Evolutionary conservation across 2,888 invertebrate genomes (phyloP).

Genomic region (Polymixis flavicincta): DNA sequence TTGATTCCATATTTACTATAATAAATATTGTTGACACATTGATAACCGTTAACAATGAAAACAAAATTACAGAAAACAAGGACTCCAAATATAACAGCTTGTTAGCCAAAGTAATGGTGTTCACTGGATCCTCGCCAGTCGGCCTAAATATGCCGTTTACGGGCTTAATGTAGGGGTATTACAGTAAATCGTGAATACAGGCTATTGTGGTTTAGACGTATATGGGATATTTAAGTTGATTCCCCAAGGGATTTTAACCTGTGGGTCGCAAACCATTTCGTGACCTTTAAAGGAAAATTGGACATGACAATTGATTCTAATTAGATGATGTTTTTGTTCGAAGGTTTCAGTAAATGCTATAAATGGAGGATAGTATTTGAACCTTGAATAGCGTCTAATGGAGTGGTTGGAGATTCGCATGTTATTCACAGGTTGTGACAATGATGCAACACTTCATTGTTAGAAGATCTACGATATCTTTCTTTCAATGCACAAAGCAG

Average conservation of each 20-base stretch:
- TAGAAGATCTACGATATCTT: constrained; percentile 18
- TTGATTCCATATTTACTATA: constrained; percentile 25
- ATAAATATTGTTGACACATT: constrained; percentile 46
- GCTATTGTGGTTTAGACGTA: constrained; percentile 81
- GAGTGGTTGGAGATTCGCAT: constrained; percentile 46
- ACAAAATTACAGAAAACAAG: constrained; percentile 57
- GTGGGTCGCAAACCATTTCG: constrained; percentile 74
- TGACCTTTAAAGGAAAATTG: constrained; percentile 78
- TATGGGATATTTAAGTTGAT: constrained; percentile 79
- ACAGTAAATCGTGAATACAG: constrained; percentile 80
- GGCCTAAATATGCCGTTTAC: constrained; percentile 67
- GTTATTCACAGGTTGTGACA: constrained; percentile 52
- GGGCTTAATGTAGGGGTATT: constrained; percentile 81
- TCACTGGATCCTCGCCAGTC: constrained; percentile 60
- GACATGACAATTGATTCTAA: constrained; percentile 78
- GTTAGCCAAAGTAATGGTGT: constrained; percentile 62
- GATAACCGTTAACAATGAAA: constrained; percentile 53
- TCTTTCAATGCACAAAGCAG: constrained; percentile 33
- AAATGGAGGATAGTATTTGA: constrained; percentile 45
- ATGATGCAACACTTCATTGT: constrained; percentile 56
- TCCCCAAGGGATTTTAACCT: constrained; percentile 74
- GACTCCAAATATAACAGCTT: constrained; percentile 59
- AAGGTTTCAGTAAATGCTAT: constrained; percentile 48
- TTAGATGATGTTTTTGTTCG: constrained; percentile 71
- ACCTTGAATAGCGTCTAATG: constrained; percentile 45